These are phyloP conservation scores for Sternarchorhynchus goeldii DNA, from an alignment of 2,797 vertebrate species.

Conservation along the genomic window DNA sequence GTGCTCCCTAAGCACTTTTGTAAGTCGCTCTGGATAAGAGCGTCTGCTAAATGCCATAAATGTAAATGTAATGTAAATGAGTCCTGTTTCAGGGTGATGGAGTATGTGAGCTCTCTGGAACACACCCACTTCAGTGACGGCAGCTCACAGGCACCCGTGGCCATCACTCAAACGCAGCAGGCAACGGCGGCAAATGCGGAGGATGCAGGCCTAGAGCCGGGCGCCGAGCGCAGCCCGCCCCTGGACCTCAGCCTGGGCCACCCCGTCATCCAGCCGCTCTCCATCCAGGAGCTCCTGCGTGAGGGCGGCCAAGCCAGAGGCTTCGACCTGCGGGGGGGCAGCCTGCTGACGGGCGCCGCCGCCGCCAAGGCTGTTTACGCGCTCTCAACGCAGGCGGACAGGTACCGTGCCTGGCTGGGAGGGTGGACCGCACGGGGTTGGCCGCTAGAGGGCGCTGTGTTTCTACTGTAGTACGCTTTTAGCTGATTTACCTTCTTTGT, in stretches of 20 bases:
- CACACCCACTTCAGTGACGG: slow-evolving; percentile 93
- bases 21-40: no score
- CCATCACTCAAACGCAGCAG: slow-evolving; percentile 86
- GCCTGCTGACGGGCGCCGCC: slow-evolving; percentile 81
- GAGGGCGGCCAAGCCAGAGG: slow-evolving; percentile 79
- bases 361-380: slow-evolving; percentile 89
- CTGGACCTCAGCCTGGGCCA: slow-evolving; percentile 78
- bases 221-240: slow-evolving; percentile 69
- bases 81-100: slow-evolving; percentile 82
- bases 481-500: not conserved
- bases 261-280: slow-evolving; percentile 85
- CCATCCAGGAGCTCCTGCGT: slow-evolving; percentile 90
- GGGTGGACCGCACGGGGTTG: no score
- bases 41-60: no score
- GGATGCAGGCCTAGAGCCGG: slow-evolving; percentile 70
- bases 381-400: slow-evolving; percentile 91
- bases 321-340: slow-evolving; percentile 83
- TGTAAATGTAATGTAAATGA: no score
- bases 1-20: no score
- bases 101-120: slow-evolving; percentile 92
- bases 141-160: slow-evolving; percentile 77
- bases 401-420: slow-evolving; percentile 65
- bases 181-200: slow-evolving; percentile 64
- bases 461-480: not conserved
- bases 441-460: not conserved